Base-by-base conservation (phyloP, 2,888 invertebrate genomes). In the Alloplasta piceator region DNA sequence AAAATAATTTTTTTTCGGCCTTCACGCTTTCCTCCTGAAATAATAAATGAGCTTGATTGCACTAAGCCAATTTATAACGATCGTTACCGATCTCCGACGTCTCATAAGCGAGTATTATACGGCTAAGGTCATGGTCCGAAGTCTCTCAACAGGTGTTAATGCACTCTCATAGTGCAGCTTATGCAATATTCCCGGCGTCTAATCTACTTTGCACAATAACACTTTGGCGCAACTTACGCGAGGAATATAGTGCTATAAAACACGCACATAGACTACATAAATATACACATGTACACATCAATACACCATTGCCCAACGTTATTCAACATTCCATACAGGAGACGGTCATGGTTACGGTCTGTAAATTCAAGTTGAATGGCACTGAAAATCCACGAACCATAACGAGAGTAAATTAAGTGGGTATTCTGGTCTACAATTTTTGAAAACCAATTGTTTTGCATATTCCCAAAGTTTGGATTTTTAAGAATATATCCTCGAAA, bases 41-140 rank as follows among this genome's bases (percentile, higher is more conserved):
- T n/a, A n/a, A n/a, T n/a, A n/a, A n/a, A 26, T 26, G 26, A 26
- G 26, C 26, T 26, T 26, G 26, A 26, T 26, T 26, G 26, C 26
- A 26, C 26, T 3, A 26, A 26, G 26, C 26, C 26, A 26, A 63
- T 63, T 12, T 63, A 7, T 56, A 68, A 63, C 41, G 46, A 41
- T 12, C 41, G 14, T 52, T 60, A 39, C n/a, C n/a, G 52, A 55
- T 26, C 16, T 56, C 12, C 14, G 6, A 16, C 6, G 55, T 10
- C n/a, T 16, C 39, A 43, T 16, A 56, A 10, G n/a, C 52, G 39
- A 12, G 46, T 55, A 78, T 38, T 26, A 67, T 67, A 10, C 14
- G 9, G 12, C 10, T 67, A 73, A 78, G 73, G 78, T 78, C 78
- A 78, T 68, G 78, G 78, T 78, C 78, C 55, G 61, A 61, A 60